A percentile compares a stretch with the other conserved stretches of the same genome.
These are phyloP conservation scores for Dasypus novemcinctus DNA, from an alignment of 2,113 vertebrate species.

Conservation along the genomic window DNA sequence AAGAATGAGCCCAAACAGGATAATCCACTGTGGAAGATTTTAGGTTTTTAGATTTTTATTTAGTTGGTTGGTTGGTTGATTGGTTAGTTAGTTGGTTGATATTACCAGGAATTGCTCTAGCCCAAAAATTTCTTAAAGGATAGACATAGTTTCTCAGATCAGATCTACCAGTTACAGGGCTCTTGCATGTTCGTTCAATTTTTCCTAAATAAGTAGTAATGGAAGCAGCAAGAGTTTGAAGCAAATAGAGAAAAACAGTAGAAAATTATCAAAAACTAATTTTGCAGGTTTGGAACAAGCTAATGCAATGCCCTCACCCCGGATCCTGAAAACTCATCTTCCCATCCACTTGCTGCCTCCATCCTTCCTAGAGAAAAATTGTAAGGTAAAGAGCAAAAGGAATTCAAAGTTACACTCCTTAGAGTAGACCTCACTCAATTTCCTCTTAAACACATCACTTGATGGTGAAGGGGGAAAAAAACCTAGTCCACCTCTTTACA, in stretches of 20 bases:
- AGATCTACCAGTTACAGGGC: neutral
- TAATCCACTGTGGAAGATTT: neutral
- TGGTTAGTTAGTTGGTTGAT: neutral
- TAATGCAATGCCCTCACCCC: conserved; percentile 81
- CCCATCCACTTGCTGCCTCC: conserved; percentile 80
- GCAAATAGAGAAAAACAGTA: neutral
- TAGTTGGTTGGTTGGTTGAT: neutral
- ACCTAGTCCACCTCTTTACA: neutral
- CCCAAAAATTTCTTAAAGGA: neutral
- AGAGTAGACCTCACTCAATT: neutral
- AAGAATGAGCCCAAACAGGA: neutral
- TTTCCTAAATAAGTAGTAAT: neutral
- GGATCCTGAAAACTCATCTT: conserved; percentile 84
- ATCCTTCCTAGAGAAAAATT: conserved; percentile 84
- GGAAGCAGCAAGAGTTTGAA: neutral
- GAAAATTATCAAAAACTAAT: conserved; percentile 41
- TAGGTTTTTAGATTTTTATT: neutral
- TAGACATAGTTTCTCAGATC: neutral
- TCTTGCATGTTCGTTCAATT: neutral
- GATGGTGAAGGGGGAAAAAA: neutral
- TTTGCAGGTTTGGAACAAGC: conserved; percentile 80
- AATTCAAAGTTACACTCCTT: neutral
- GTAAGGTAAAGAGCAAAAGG: conserved; percentile 78
- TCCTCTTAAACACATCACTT: neutral
- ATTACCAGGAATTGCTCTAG: neutral